A percentile compares a stretch with the other conserved stretches of the same genome.
Conservation (phyloP, 2,113 vertebrate species). For the Phylloscopus trochiloides region DNA sequence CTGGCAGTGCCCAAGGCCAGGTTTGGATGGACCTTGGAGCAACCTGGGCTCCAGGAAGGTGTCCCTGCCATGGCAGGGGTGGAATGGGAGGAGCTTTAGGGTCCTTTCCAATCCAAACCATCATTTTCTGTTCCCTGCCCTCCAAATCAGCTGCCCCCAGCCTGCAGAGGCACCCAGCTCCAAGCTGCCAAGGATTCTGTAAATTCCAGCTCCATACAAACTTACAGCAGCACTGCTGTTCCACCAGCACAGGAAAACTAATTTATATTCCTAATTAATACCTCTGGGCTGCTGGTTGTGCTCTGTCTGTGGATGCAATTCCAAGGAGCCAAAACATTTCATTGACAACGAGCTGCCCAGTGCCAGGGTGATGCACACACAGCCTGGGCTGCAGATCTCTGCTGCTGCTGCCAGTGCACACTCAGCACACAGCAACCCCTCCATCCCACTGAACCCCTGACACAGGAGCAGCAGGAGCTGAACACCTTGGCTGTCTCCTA, state of each 20-base stretch:
- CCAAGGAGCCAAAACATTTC: not conserved
- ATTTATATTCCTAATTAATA: not conserved
- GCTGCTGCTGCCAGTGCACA: not conserved
- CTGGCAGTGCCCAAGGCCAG: not conserved
- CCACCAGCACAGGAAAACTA: not conserved
- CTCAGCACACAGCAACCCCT: not conserved
- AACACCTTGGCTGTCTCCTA: accelerated
- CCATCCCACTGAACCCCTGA: accelerated
- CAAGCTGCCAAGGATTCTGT: not conserved
- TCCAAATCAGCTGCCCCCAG: accelerated
- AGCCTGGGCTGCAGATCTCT: accelerated
- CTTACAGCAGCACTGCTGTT: not conserved
- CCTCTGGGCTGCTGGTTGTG: not conserved
- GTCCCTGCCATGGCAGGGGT: not conserved
- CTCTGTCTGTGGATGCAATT: not conserved
- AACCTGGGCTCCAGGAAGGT: not conserved
- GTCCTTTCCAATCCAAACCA: not conserved
- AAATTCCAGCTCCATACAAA: not conserved
- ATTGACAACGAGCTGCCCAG: accelerated
- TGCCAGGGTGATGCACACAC: not conserved
- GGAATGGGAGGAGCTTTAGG: not conserved
- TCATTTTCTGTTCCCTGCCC: not conserved
- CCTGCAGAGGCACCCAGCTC: not conserved
- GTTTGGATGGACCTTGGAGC: accelerated
- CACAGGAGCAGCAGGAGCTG: accelerated